These are phyloP conservation scores for Bombyx mori DNA, from an alignment of 1,140 invertebrate genomes.

Conservation along the genomic window ASM3026992v2 NC_085107.1:6834001-6834500, in stretches of 20 bases:
- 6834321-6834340: too few species aligned
- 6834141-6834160: slow-evolving; percentile 3
- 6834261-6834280: too few species aligned
- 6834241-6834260: too few species aligned
- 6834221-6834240: too few species aligned
- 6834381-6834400: neutral
- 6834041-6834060: slow-evolving; percentile 54
- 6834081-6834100: slow-evolving; percentile 59
- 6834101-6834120: slow-evolving; percentile 36
- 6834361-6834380: too few species aligned
- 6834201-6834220: too few species aligned
- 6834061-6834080: slow-evolving; percentile 65
- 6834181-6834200: too few species aligned
- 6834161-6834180: too few species aligned
- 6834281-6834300: too few species aligned
- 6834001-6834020: slow-evolving; percentile 51
- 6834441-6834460: slow-evolving; percentile 13
- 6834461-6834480: slow-evolving; percentile 13
- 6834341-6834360: too few species aligned
- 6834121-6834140: slow-evolving; percentile 24
- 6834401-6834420: slow-evolving; percentile 7
- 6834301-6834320: too few species aligned
- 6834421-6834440: slow-evolving; percentile 23
- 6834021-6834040: slow-evolving; percentile 61
- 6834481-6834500: slow-evolving; percentile 7